Evolutionary conservation across 2,888 invertebrate genomes (phyloP), one percentile per base, ranked within the genome.

Genomic region (Agrilus mali): DNA sequence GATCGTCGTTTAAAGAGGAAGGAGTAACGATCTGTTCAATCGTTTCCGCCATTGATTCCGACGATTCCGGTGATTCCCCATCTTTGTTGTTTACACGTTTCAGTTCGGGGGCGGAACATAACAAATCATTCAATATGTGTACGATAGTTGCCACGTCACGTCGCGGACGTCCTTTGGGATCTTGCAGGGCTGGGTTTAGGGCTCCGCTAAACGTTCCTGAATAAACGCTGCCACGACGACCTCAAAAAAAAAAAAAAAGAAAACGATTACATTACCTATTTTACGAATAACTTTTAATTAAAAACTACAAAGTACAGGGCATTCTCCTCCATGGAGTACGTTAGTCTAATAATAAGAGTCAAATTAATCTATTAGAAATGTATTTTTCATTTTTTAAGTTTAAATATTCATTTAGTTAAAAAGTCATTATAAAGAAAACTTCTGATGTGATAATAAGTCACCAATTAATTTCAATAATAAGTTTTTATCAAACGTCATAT

Each of bases 131-230:
- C 53, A 95, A 71, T 66, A 95, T 94, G 67, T 95, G 94, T 54
- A 94, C 90, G 51, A 95, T 93, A 37, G 94, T 95, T 45, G 88
- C 89, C 58, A 94, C 92, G 67, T 93, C 92, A 49, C 93, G 79
- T 62, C 92, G 87, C 40, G 94, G 94, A 54, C 89, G 78, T 10
- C 94, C 94, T 60, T 84, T 84, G 61, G 81, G 81, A 67, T 94
- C 94, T 69, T 94, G 94, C 39, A 93, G 73, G 36, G 92, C 88
- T 41, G 93, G 94, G 67, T 93, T 94, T 42, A 94, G 66, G 14
- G 93, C 94, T 42, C 94, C 94, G 60, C 92, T 93, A 67, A 95
- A 95, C 48, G 94, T 94, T 50, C 95, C 95, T 12, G 93, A 94
- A 69, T 93, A 95, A 50, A 94, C 89, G 55, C 93, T 94, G 66